Evolutionary conservation across 2,888 invertebrate species (phyloP).

Genomic region (Phortica okadai): DNA sequence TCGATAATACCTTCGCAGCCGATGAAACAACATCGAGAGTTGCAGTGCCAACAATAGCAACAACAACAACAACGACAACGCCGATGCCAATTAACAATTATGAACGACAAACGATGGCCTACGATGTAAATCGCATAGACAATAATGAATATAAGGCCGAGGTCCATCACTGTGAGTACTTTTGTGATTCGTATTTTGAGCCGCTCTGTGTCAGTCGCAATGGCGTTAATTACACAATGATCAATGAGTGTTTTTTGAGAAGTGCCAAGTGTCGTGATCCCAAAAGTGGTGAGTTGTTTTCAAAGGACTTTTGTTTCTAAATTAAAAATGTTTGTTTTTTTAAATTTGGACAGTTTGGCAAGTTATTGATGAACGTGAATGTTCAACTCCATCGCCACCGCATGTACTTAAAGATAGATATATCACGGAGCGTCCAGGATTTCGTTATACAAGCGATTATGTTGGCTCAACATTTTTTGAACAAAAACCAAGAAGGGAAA

Average conservation of each 20-base stretch:
- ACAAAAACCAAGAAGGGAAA: not conserved
- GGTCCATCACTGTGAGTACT: slow-evolving; percentile 56
- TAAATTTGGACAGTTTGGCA: slow-evolving; percentile 53
- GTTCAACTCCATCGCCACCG: slow-evolving; percentile 39
- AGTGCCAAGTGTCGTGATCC: slow-evolving; percentile 63
- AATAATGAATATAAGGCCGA: slow-evolving; percentile 60
- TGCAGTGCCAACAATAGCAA: not conserved
- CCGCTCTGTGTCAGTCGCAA: slow-evolving; percentile 65
- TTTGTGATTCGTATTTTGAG: slow-evolving; percentile 55
- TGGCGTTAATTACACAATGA: slow-evolving; percentile 61
- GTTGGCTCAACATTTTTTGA: slow-evolving; percentile 16
- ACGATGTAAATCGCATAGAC: slow-evolving; percentile 52
- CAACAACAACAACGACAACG: too few relatives aligned
- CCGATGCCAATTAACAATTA: too few relatives aligned
- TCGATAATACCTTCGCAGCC: not conserved
- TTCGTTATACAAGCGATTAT: slow-evolving; percentile 40
- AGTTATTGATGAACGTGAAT: slow-evolving; percentile 56
- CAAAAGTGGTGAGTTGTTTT: slow-evolving; percentile 53
- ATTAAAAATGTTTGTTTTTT: not conserved
- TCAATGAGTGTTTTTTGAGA: slow-evolving; percentile 65
- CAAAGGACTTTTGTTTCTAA: too few relatives aligned
- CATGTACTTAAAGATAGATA: slow-evolving; percentile 39
- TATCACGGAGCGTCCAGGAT: slow-evolving; percentile 22
- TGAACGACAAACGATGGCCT: too few relatives aligned
- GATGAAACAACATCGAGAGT: slow-evolving; percentile 1